phyloP scores from a whole-genome alignment of 2,888 invertebrate genomes.

The Myopa testacea region DNA sequence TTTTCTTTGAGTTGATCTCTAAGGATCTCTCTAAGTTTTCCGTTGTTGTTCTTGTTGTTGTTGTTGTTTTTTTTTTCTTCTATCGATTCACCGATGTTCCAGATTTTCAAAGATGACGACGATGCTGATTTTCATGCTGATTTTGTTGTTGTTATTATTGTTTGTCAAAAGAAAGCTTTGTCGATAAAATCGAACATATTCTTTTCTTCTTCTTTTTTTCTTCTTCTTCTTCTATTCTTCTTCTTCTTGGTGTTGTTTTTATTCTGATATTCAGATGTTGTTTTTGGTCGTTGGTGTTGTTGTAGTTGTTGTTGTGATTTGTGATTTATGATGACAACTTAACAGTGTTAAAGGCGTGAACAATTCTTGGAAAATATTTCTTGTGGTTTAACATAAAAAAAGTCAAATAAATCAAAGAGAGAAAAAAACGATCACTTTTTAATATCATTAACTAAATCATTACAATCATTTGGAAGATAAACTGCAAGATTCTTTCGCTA shows the following conservation, averaged over 20 bases:
- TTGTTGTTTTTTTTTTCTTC: neutral
- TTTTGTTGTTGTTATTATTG: slow-evolving; percentile 22
- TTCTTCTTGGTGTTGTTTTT: neutral
- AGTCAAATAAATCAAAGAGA: neutral
- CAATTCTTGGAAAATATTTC: slow-evolving; percentile 28
- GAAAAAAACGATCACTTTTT: too few species aligned
- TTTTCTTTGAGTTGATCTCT: neutral
- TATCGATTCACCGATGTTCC: neutral
- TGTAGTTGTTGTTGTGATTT: slow-evolving; percentile 5
- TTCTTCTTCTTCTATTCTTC: neutral
- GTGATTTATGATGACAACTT: slow-evolving; percentile 34
- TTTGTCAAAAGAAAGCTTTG: neutral
- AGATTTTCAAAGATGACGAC: slow-evolving; percentile 11
- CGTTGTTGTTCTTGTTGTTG: neutral
- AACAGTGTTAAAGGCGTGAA: slow-evolving; percentile 25
- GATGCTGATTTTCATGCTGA: too few species aligned
- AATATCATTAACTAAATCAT: neutral
- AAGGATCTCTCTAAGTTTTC: slow-evolving; percentile 1
- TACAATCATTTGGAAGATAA: neutral
- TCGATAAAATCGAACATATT: neutral
- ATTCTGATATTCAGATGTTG: neutral
- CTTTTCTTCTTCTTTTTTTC: neutral
- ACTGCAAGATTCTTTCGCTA: neutral
- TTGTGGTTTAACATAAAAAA: neutral
- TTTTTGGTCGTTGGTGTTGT: neutral